A percentile compares a stretch with the other conserved stretches of the same genome.
phyloP scores from a whole-genome alignment of 2,113 vertebrate genomes.

The Sorex fumeus region DNA sequence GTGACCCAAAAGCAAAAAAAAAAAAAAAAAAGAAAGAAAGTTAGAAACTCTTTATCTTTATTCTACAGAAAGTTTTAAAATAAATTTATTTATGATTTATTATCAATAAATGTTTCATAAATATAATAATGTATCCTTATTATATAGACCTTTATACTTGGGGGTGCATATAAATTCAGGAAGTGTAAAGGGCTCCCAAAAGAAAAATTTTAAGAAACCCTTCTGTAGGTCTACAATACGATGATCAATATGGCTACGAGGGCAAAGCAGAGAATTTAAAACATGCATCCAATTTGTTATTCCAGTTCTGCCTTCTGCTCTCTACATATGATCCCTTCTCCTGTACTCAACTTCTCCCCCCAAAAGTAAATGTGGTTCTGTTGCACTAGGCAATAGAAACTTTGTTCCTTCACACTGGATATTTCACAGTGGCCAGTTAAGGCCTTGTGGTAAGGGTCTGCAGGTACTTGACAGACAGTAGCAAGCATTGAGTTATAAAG shows the following conservation, averaged over 20 bases:
- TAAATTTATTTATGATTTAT: no score
- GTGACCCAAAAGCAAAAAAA: no score
- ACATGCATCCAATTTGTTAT: constrained; percentile 2
- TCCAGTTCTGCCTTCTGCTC: constrained; percentile 35
- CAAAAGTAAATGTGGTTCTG: constrained; percentile 41
- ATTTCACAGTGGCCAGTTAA: background rate
- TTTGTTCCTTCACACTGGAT: constrained; percentile 14
- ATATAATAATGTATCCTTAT: constrained; percentile 6
- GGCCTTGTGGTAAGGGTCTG: no score
- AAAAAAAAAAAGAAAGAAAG: no score
- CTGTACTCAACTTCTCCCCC: constrained; percentile 48
- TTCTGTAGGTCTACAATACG: no score
- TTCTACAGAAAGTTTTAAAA: no score
- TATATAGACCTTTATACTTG: no score
- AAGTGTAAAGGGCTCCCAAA: background rate
- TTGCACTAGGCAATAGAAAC: constrained; percentile 43
- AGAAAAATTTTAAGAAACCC: no score
- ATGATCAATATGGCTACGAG: background rate
- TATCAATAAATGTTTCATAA: no score
- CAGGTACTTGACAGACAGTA: constrained; percentile 7
- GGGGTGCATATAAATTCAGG: no score
- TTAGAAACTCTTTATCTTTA: no score
- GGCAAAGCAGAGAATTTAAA: constrained; percentile 27
- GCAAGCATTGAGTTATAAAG: background rate
- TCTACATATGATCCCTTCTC: constrained; percentile 1